Conservation (phyloP, 2,113 vertebrate species). For the Ranitomeya imitator region DNA sequence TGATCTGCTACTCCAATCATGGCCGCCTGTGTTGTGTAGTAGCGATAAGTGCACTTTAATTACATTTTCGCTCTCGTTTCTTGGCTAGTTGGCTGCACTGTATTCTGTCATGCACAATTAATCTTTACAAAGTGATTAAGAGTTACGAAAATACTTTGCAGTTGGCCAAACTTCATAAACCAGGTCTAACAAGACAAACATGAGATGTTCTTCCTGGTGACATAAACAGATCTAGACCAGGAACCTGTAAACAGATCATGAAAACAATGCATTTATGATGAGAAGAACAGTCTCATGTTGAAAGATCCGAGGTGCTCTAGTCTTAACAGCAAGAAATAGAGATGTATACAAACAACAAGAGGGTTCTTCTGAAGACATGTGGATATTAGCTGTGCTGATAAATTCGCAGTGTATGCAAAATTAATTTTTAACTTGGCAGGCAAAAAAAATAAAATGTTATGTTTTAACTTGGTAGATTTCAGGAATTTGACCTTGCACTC, state of each 20-base stretch:
- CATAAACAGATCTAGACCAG: background rate
- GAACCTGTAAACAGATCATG: conserved; percentile 15
- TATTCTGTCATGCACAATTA: conserved; percentile 53
- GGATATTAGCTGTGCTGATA: background rate
- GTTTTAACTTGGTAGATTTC: no score
- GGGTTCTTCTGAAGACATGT: background rate
- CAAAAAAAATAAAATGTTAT: background rate
- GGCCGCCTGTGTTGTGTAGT: background rate
- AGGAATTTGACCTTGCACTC: no score
- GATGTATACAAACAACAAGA: background rate
- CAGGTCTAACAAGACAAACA: conserved; percentile 1
- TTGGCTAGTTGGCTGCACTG: background rate
- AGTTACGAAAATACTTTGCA: conserved; percentile 19
- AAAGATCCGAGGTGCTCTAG: background rate
- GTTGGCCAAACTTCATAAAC: conserved; percentile 4
- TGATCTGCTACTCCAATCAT: background rate
- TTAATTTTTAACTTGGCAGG: background rate
- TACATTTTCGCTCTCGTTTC: background rate
- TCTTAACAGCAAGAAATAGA: background rate
- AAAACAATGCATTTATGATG: conserved; percentile 29
- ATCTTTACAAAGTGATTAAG: conserved; percentile 57
- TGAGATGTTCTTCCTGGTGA: background rate
- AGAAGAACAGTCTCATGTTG: background rate
- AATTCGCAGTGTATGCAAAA: background rate
- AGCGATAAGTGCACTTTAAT: background rate